phyloP scores from a whole-genome alignment of 2,797 vertebrate species.

The Poeciliopsis presidionis region DNA sequence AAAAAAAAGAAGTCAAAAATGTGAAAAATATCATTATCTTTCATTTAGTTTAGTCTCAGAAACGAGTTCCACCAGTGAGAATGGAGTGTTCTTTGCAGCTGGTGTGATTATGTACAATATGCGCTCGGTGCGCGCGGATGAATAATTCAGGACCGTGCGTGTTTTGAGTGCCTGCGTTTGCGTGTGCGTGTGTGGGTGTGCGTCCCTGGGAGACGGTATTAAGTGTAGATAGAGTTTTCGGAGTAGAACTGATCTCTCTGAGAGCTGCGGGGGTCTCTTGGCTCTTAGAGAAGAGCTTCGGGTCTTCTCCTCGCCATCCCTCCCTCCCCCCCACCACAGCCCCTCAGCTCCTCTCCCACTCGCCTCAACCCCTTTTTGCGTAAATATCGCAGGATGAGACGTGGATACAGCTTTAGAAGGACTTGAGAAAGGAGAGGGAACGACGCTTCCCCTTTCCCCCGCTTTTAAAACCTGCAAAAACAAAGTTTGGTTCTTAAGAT shows the following conservation, averaged over 20 bases:
- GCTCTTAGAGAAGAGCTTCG: constrained; percentile 57
- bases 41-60: constrained; percentile 50
- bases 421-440: constrained; percentile 27
- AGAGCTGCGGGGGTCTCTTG: constrained; percentile 63
- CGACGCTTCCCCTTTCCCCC: constrained; percentile 7
- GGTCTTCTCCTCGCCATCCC: constrained; percentile 39
- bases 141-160: constrained; percentile 52
- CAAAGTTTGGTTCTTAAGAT: constrained; percentile 26
- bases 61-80: constrained; percentile 24
- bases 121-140: constrained; percentile 37
- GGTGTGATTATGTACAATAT: constrained; percentile 49
- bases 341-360: constrained; percentile 30
- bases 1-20: constrained; percentile 14
- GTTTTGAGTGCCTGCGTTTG: constrained; percentile 49
- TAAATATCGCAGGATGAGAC: constrained; percentile 57
- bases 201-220: constrained; percentile 67
- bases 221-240: constrained; percentile 73
- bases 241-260: constrained; percentile 67
- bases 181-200: constrained; percentile 54
- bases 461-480: constrained; percentile 19
- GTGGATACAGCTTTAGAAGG: constrained; percentile 34
- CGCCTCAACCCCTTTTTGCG: constrained; percentile 39
- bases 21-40: constrained; percentile 55
- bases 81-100: constrained; percentile 31
- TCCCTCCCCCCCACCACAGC: constrained; percentile 16